Base-by-base conservation (phyloP, 2,888 invertebrate genomes). In the Drosophila gaucha region DNA sequence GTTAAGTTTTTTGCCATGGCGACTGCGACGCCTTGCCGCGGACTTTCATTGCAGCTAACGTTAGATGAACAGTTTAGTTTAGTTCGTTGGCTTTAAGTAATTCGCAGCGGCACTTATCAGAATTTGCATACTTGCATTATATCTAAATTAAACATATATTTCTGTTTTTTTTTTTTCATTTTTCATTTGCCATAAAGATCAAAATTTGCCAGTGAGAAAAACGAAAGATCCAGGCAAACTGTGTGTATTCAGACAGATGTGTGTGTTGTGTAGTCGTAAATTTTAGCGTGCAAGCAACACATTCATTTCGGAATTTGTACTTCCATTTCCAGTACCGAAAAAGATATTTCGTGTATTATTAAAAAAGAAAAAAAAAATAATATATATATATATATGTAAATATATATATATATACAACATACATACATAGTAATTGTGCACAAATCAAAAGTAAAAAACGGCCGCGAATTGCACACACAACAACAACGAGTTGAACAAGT, bases 401-500 rank as follows among this genome's bases (percentile, higher is more conserved):
- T 24, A 59, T 51, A 28, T 20, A 33, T 33, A 47, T 22, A 47
- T 9, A 46, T 44, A 46, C 44, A 16, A 43, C 26, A 43, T 31
- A 43, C 26, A 43, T 31, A 31, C 22, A 47, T 47, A 8, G 16
- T 41, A 44, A 54, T 56, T 60, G 60, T 71, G 51, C 55, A 70
- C 49, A 64, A 58, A 59, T 41, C 58, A 35, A 68, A 71, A 74
- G 63, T 71, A 74, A 68, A 67, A 68, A 49, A 36, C 58, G 67
- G 58, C 58, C 57, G 38, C 24, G 22, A 35, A 55, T 50, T 57
- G 62, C 55, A 51, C 51, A 69, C 39, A 41, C n/a, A 33, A 33
- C n/a, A 33, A 33, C 44, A 80, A 72, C 72, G 35, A 63, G 84
- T 74, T 77, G 44, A 74, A 65, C 78, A 68, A 84, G 73, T 77